These are phyloP conservation scores for Diachasma alloeum DNA, from an alignment of 1,140 invertebrate species.

Conservation along the genomic window DNA sequence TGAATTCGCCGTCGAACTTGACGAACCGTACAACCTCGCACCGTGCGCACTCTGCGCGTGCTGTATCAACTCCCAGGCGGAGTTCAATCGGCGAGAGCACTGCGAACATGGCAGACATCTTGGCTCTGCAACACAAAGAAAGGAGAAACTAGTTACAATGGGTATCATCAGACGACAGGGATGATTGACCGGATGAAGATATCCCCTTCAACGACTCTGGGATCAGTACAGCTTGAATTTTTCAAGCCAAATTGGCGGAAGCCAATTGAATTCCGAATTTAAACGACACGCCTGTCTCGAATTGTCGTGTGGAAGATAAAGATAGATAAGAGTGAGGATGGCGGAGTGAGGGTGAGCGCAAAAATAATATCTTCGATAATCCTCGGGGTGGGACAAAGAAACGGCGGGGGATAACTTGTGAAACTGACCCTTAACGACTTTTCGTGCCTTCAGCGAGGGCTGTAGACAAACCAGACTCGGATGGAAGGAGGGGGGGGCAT, in stretches of 20 bases:
- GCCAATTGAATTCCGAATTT: conserved; percentile 62
- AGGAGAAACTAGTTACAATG: conserved; percentile 32
- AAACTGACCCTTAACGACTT: conserved; percentile 68
- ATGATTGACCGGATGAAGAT: background rate
- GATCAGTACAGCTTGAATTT: conserved; percentile 50
- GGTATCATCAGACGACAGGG: background rate
- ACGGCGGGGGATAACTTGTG: conserved; percentile 34
- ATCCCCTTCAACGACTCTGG: background rate
- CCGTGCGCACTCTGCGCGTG: conserved; percentile 95
- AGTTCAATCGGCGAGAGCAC: conserved; percentile 87
- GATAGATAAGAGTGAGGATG: background rate
- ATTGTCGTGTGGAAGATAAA: conserved; percentile 41
- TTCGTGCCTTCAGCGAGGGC: conserved; percentile 48
- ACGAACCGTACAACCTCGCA: conserved; percentile 86
- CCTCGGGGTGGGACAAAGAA: conserved; percentile 28
- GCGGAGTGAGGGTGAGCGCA: conserved; percentile 47
- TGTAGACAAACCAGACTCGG: conserved; percentile 1
- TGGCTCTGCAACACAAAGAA: conserved; percentile 85
- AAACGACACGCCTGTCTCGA: conserved; percentile 59
- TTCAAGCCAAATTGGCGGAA: conserved; percentile 45
- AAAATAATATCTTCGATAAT: conserved; percentile 62
- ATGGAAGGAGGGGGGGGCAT: background rate
- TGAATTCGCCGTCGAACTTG: conserved; percentile 58
- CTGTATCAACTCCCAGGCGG: conserved; percentile 93
- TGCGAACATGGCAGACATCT: conserved; percentile 93